Conservation (phyloP, 2,113 vertebrate genomes). For the human (Homo sapiens) region GRCh38 chr12:66001001-66001500, state of each 20-base stretch:
- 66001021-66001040: neutral
- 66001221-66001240: neutral
- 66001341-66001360: neutral
- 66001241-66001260: neutral
- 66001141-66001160: neutral
- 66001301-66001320: neutral
- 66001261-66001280: neutral
- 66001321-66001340: neutral
- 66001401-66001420: neutral
- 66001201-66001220: neutral
- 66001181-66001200: neutral
- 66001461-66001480: neutral
- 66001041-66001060: neutral
- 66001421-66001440: neutral
- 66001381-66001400: neutral
- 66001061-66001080: neutral
- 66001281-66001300: neutral
- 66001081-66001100: neutral
- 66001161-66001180: neutral
- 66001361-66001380: neutral
- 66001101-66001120: neutral
- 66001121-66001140: neutral
- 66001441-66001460: neutral
- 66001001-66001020: neutral
- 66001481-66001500: neutral